Evolutionary conservation across 2,888 invertebrate genomes (phyloP), one percentile per base, ranked within the genome.

Genomic region (Nymphalis polychloros): DNA sequence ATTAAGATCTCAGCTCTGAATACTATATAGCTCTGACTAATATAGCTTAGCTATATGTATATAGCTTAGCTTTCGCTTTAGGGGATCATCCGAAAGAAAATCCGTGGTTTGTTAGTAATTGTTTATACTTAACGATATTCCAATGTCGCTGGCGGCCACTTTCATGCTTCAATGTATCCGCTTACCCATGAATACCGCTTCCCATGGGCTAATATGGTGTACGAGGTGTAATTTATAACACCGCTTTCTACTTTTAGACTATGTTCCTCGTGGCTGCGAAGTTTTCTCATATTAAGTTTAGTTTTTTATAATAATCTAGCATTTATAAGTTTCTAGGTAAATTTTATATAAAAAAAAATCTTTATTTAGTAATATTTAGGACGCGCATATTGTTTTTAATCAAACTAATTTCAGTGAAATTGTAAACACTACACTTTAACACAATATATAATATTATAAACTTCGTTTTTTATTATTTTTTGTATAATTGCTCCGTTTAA

Each of bases 41-140:
- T 6, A 55, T 31, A 55, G 55, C 57, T 19, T 10, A 57, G 41
- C 41, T n/a, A 23, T 23, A 2, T 23, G 23, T 23, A 31, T 6
- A 55, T 31, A 55, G 55, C 57, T 19, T 10, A 57, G 57, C 41
- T n/a, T 19, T 35, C 19, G 13, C 19, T 19, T 57, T 57, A 57
- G 19, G 41, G 8, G 17, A 41, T 19, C 57, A 8, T 41, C 57
- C 17, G 31, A 59, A 41, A 65, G 46, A 17, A 59, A 65, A 65
- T 59, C 20, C 35, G 17, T 52, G 47, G 63, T 52, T 52, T 46
- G 59, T 47, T 46, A 59, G 67, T 67, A 67, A 67, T 67, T 67
- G 67, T 67, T 67, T 63, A 46, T 63, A 67, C 57, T 62, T 63
- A 49, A 67, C 57, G 35, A 62, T 62, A 67, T 49, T 27, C 59